Evolutionary conservation across 2,113 vertebrate genomes (phyloP).

Genomic region (Pachypanchax playfairii): DNA sequence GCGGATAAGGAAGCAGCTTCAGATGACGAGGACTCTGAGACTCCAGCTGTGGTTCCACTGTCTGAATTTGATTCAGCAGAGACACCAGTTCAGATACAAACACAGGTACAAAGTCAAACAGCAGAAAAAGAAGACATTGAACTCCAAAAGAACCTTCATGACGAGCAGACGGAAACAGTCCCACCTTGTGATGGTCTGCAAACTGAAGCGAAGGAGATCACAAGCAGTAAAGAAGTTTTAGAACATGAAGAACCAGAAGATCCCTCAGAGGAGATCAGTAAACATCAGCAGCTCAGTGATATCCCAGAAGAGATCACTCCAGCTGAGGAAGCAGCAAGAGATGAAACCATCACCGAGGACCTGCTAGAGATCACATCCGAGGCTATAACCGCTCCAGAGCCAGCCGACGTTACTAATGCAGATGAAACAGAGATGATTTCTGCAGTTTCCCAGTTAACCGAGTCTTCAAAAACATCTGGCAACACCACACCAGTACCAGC

Average conservation of each 20-base stretch:
- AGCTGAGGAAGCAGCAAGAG: conserved; percentile 69
- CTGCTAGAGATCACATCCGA: conserved; percentile 82
- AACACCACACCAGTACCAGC: conserved; percentile 85
- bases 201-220: conserved; percentile 13
- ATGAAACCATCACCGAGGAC: conserved; percentile 80
- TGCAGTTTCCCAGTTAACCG: conserved; percentile 86
- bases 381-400: conserved; percentile 84
- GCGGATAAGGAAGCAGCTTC: conserved; percentile 67
- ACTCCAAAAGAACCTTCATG: conserved; percentile 25
- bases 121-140: conserved; percentile 31
- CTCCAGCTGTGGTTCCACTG: conserved; percentile 90
- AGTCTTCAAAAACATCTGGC: conserved; percentile 87
- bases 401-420: conserved; percentile 74
- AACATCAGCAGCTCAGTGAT: conserved; percentile 79
- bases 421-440: conserved; percentile 92
- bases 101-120: conserved; percentile 33
- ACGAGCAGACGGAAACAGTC: conserved; percentile 10
- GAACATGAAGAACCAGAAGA: conserved; percentile 68
- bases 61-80: conserved; percentile 88
- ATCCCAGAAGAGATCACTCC: conserved; percentile 74
- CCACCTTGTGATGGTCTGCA: conserved; percentile 7
- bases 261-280: conserved; percentile 63
- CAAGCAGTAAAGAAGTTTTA: conserved; percentile 9
- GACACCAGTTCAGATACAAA: conserved; percentile 42
- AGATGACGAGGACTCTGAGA: conserved; percentile 87